phyloP scores from a whole-genome alignment of 2,888 invertebrate species.

The Reticulitermes lucifugus region DNA sequence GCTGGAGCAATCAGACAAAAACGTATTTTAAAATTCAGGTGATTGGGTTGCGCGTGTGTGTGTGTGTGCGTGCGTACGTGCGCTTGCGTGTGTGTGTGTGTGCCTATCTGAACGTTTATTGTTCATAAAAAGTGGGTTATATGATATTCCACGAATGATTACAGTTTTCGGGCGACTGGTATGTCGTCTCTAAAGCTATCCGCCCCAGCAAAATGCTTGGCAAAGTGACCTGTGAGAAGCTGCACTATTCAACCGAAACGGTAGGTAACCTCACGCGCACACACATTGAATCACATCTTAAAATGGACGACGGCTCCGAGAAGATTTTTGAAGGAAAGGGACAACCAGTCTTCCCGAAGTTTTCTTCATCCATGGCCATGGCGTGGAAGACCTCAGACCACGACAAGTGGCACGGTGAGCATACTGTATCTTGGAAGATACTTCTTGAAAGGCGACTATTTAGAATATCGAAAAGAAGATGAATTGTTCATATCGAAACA shows the following conservation, averaged over 20 bases:
- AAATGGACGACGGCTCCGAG: constrained; percentile 10
- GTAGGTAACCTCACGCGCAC: constrained; percentile 23
- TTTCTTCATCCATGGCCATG: not conserved
- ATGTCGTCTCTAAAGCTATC: not conserved
- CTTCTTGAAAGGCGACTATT: too few species aligned
- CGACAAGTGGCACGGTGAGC: constrained; percentile 26
- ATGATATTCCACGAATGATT: not conserved
- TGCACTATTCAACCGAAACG: constrained; percentile 6
- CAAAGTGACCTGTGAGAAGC: not conserved
- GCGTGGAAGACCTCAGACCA: not conserved
- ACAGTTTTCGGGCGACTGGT: constrained; percentile 24
- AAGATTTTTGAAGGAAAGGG: constrained; percentile 14
- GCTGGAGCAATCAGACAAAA: too few species aligned
- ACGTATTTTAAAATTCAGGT: too few species aligned
- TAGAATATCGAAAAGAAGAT: too few species aligned
- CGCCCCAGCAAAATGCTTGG: not conserved
- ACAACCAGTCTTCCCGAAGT: not conserved
- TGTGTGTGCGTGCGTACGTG: too few species aligned
- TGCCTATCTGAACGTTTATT: too few species aligned
- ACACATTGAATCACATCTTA: not conserved
- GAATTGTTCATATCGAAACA: too few species aligned
- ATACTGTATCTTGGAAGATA: too few species aligned
- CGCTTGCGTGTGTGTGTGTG: too few species aligned
- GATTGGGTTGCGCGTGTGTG: too few species aligned
- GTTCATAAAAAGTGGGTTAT: too few species aligned